phyloP scores from a whole-genome alignment of 1,140 invertebrate genomes.

The Magallana angulata region DNA sequence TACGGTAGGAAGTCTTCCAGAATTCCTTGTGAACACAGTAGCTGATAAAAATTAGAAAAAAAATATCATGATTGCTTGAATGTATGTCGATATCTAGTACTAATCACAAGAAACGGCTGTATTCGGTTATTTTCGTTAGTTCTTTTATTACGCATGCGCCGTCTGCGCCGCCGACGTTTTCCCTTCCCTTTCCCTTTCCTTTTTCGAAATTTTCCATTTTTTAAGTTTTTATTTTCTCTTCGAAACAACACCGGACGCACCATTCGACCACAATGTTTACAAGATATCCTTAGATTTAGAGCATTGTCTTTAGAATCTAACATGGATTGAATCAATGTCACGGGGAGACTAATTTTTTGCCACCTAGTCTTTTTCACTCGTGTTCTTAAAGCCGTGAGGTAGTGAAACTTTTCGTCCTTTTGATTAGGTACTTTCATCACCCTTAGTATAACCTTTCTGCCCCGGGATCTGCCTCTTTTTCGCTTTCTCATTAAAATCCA shows the following conservation, averaged over 20 bases:
- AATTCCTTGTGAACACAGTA: not conserved
- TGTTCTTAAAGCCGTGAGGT: slow-evolving; percentile 52
- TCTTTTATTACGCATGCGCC: slow-evolving; percentile 3
- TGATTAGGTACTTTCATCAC: slow-evolving; percentile 42
- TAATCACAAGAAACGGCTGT: slow-evolving; percentile 57
- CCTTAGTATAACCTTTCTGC: slow-evolving; percentile 51
- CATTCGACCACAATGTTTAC: slow-evolving; percentile 50
- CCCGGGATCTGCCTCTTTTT: slow-evolving; percentile 20
- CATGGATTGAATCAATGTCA: slow-evolving; percentile 56
- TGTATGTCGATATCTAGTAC: slow-evolving; percentile 48
- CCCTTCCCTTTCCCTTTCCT: slow-evolving; percentile 5
- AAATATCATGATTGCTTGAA: not conserved
- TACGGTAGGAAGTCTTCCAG: too few relatives aligned
- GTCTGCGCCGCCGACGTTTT: not conserved
- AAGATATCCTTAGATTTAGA: slow-evolving; percentile 44
- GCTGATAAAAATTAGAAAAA: not conserved
- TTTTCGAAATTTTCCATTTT: slow-evolving; percentile 38
- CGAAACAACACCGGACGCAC: slow-evolving; percentile 49
- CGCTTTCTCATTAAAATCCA: slow-evolving; percentile 54
- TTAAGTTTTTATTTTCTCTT: slow-evolving; percentile 14
- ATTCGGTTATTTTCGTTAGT: slow-evolving; percentile 16
- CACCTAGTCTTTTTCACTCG: slow-evolving; percentile 57
- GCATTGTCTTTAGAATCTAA: slow-evolving; percentile 46
- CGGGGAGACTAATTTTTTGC: slow-evolving; percentile 56
- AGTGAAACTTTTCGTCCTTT: slow-evolving; percentile 41